Base-by-base conservation (phyloP, 64 coral and sea anemone species). In the Montipora cactus region DNA sequence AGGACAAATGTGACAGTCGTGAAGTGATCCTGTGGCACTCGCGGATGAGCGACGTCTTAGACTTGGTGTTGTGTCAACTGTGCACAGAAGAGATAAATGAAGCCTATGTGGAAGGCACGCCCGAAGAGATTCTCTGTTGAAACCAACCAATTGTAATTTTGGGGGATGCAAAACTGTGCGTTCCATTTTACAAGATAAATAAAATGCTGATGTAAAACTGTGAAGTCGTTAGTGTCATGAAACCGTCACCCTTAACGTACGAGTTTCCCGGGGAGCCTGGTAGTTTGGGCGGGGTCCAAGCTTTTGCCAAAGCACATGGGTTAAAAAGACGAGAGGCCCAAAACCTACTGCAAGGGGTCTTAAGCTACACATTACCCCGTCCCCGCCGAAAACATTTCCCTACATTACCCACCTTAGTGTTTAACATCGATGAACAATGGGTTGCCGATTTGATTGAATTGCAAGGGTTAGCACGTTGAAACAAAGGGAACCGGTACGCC, bases 381-480 rank as follows among this genome's bases (percentile, higher is more conserved):
- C 87, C 87, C 4, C 9, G 50, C 4, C 44, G 71, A 5, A 51
- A 16, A 50, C 23, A 19, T 9, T 76, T 50, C 59, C 18, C 44
- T 1, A 50, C 47, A 5, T 12, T 12, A 7, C 67, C 50, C 14
- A 71, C 77, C 8, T 9, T 89, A 48, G 87, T 59, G 16, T 59
- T 53, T 20, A 11, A 13, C 14, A 76, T 77, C 4, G 49, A 77
- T 44, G 18, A 89, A 18, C 87, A 89, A 23, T 89, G 87, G 87
- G 68, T 52, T 44, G 47, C 72, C 0, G 87, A 89, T 59, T 44
- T 89, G 47, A 15, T 74, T 8, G 87, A 89, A 8, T 50, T 89
- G 1, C 72, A 89, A 28, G 25, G 5, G 7, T 45, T 89, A 2
- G 9, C 20, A 5, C 15, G 16, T 25, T 14, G 67, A 13, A 89